Evolutionary conservation across 2,797 vertebrate species (phyloP).

Genomic region (Diceros bicornis): DNA sequence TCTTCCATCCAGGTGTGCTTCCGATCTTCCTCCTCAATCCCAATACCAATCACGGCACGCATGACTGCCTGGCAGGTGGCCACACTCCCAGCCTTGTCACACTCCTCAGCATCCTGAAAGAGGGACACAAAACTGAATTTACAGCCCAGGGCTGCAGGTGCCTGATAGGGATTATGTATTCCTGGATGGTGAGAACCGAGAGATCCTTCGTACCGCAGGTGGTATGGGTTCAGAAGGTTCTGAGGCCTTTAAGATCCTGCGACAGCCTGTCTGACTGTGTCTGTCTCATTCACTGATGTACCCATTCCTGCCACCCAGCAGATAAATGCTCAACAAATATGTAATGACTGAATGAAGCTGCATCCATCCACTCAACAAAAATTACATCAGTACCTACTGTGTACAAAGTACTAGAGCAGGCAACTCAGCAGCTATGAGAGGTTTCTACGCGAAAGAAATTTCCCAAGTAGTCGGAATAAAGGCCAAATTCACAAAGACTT

Average conservation of each 20-base stretch:
- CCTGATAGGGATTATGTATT: accelerated
- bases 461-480: not conserved
- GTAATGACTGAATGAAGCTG: not conserved
- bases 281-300: not conserved
- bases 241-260: accelerated
- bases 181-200: not conserved
- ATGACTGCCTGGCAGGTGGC: constrained; percentile 98
- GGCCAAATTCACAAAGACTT: not conserved
- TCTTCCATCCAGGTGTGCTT: constrained; percentile 99
- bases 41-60: constrained; percentile 97
- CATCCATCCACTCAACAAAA: not conserved
- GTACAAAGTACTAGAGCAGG: not conserved
- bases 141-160: not conserved
- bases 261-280: not conserved
- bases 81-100: constrained; percentile 98
- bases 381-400: not conserved
- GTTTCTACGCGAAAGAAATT: not conserved
- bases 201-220: accelerated
- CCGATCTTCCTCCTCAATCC: constrained; percentile 98
- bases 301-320: not conserved
- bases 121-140: not conserved
- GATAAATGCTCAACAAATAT: not conserved
- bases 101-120: constrained; percentile 97
- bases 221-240: not conserved
- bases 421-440: not conserved